Percentiles rank a stretch among this genome's conserved stretches.
Evolutionary conservation across 2,888 invertebrate genomes (phyloP).

Genomic region (Xestia ashworthii): DNA sequence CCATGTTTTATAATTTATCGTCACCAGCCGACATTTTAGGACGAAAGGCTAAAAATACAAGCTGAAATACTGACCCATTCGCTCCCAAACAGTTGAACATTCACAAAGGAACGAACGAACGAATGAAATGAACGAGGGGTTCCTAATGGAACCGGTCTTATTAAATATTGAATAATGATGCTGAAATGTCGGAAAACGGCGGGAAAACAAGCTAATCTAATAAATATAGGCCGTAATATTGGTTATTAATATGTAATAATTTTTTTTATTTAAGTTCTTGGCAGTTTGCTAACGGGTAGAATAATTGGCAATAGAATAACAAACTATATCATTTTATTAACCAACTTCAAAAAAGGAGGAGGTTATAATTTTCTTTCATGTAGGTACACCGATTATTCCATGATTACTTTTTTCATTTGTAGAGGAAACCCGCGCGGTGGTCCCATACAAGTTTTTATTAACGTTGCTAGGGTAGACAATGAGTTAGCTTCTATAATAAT

Average conservation of each 20-base stretch:
- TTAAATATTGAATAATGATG: conserved; percentile 70
- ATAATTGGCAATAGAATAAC: neutral
- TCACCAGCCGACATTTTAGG: conserved; percentile 58
- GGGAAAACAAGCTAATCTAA: conserved; percentile 42
- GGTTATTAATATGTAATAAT: neutral
- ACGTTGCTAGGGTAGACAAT: neutral
- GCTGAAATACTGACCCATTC: conserved; percentile 56
- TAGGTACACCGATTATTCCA: neutral
- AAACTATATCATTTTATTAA: neutral
- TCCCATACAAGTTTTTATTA: neutral
- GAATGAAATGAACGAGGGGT: conserved; percentile 47
- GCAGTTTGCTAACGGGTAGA: neutral
- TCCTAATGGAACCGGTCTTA: conserved; percentile 59
- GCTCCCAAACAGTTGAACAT: conserved; percentile 53
- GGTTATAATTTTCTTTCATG: neutral
- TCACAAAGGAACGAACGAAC: conserved; percentile 56
- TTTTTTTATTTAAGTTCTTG: neutral
- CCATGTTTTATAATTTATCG: conserved; percentile 63
- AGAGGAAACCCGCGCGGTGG: neutral
- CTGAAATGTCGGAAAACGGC: conserved; percentile 13
- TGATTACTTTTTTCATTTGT: neutral
- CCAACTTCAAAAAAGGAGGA: neutral
- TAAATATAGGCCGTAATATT: conserved; percentile 15
- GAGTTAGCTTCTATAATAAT: neutral
- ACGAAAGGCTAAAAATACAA: conserved; percentile 59